Percentiles rank a stretch among this genome's conserved stretches.
Conservation (phyloP, 1,140 invertebrate genomes). For the Drepana arcuata region DNA sequence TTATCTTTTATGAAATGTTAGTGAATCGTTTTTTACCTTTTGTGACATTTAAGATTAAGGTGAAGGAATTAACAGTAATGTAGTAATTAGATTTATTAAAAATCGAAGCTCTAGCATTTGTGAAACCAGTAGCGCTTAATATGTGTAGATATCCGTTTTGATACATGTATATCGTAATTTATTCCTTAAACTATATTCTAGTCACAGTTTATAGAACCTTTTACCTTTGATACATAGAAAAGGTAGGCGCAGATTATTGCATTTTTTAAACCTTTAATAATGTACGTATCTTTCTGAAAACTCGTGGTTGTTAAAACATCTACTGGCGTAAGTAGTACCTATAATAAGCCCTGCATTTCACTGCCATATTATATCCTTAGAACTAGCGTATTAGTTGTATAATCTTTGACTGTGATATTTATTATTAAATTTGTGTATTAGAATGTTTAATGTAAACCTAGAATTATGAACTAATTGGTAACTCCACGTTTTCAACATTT, state of each 20-base stretch:
- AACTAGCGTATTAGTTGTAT: constrained; percentile 50
- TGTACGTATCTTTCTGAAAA: constrained; percentile 9
- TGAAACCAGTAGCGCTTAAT: constrained; percentile 44
- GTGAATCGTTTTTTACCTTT: constrained; percentile 18
- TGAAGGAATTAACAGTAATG: constrained; percentile 4
- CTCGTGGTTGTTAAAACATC: constrained; percentile 19
- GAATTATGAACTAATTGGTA: constrained; percentile 20
- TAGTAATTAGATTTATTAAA: constrained; percentile 22
- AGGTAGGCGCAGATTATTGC: background rate
- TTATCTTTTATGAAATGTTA: too few relatives aligned
- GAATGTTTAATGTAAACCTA: constrained; percentile 52
- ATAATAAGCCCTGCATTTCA: constrained; percentile 39
- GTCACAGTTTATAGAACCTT: constrained; percentile 63
- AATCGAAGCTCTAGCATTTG: too few relatives aligned
- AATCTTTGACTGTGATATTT: constrained; percentile 70
- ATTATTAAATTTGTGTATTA: constrained; percentile 65
- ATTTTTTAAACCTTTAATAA: constrained; percentile 8
- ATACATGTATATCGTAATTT: constrained; percentile 46
- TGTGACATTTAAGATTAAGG: background rate
- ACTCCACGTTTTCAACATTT: constrained; percentile 23
- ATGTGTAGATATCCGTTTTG: constrained; percentile 42
- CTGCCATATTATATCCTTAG: constrained; percentile 61
- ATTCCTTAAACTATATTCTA: constrained; percentile 63
- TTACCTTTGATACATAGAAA: constrained; percentile 9
- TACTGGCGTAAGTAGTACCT: constrained; percentile 19